A percentile compares a stretch with the other conserved stretches of the same genome.
Conservation (phyloP, 2,113 vertebrate genomes). For the Dolichotis patagonum region DNA sequence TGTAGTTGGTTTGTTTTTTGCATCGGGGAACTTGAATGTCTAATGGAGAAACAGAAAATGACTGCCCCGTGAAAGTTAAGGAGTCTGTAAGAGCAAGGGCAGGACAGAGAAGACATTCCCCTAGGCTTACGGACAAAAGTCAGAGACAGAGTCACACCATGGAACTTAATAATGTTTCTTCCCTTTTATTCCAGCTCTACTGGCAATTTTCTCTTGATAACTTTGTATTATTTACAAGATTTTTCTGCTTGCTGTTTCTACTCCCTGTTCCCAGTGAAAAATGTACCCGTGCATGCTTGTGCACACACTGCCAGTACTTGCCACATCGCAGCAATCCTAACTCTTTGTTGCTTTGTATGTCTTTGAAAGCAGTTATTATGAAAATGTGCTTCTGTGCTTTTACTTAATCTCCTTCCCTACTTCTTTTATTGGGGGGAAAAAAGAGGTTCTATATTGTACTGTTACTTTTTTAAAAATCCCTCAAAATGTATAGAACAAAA, state of each 20-base stretch:
- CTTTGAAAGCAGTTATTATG: constrained; percentile 17
- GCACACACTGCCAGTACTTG: not conserved
- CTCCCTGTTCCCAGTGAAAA: not conserved
- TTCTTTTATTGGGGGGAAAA: constrained; percentile 27
- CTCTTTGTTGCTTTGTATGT: not conserved
- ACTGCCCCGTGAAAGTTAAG: not conserved
- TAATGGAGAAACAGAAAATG: constrained; percentile 35
- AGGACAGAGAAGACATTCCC: not conserved
- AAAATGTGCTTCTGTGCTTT: constrained; percentile 49
- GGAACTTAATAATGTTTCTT: not conserved
- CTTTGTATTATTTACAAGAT: not conserved
- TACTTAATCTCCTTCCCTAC: not conserved
- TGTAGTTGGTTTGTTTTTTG: constrained; percentile 38
- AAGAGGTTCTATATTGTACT: not conserved
- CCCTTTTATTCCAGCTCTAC: not conserved
- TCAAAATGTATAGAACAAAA: not conserved
- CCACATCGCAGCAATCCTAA: not conserved
- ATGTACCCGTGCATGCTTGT: too few species aligned
- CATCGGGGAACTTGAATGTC: not conserved
- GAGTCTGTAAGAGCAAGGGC: not conserved
- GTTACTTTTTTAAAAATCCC: not conserved
- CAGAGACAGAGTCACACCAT: not conserved
- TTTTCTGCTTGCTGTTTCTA: not conserved
- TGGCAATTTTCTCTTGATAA: not conserved
- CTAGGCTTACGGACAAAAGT: not conserved